Conservation (phyloP, 2,888 invertebrate species). For the Ochropacha duplaris region DNA sequence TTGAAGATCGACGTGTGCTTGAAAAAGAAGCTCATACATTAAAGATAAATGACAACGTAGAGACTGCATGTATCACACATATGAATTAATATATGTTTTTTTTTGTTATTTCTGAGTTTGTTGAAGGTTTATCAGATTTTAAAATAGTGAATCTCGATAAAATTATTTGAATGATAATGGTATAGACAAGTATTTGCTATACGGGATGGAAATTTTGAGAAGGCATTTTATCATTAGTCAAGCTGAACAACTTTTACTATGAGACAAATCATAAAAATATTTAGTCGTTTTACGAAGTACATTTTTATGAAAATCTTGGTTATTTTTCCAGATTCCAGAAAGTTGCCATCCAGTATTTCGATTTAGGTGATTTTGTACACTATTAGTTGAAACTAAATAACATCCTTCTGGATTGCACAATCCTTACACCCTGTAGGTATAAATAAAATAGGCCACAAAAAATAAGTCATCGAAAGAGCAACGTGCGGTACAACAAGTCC, state of each 20-base stretch:
- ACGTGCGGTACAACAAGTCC: constrained; percentile 5
- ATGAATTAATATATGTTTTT: not conserved
- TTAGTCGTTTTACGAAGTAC: too few relatives aligned
- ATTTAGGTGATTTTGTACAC: not conserved
- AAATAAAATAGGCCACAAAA: not conserved
- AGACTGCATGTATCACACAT: not conserved
- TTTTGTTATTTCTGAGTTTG: not conserved
- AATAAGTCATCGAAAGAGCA: not conserved
- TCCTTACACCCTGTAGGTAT: not conserved
- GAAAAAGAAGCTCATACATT: constrained; percentile 14
- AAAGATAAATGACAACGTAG: constrained; percentile 14
- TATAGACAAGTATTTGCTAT: too few relatives aligned
- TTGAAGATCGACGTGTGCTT: constrained; percentile 21
- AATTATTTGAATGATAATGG: too few relatives aligned
- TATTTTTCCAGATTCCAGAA: too few relatives aligned
- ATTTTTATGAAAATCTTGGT: too few relatives aligned
- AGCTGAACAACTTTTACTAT: too few relatives aligned
- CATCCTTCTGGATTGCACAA: not conserved
- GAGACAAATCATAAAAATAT: too few relatives aligned
- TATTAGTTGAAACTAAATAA: not conserved
- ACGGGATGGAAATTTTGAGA: too few relatives aligned
- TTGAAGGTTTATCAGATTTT: too few relatives aligned
- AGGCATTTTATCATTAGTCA: too few relatives aligned
- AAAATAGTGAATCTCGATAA: too few relatives aligned
- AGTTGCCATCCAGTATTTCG: too few relatives aligned